Base-by-base conservation (phyloP, 2,888 invertebrate genomes). In the Drosophila neutralis region DNA sequence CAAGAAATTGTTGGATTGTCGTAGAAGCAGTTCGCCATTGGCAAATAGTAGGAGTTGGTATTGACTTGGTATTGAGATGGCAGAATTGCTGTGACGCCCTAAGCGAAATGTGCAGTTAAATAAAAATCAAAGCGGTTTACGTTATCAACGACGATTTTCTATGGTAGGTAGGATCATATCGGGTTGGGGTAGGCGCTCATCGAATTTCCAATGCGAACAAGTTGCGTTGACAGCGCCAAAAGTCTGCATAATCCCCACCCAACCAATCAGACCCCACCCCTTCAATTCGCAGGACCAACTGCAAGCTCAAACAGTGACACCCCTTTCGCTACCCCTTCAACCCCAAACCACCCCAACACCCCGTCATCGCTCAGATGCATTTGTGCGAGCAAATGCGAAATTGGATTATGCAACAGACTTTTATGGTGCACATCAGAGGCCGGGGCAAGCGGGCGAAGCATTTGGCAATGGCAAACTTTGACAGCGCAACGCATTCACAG, bases 61-160 rank as follows among this genome's bases (percentile, higher is more conserved):
- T 45, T 45, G 45, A 45, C 45, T 45, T 24, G 21, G 8, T 45
- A 15, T 7, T 45, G 45, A n/a, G 24, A 21, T 31, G 24, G 21
- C 11, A 24, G 33, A n/a, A n/a, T n/a, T 18, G 27, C 56, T 53
- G 70, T 33, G 42, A 51, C 57, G 79, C 82, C 82, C 76, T 67
- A 72, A 82, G 86, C 69, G 78, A 85, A 89, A 85, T 89, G 85
- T 85, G 85, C 90, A 88, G 85, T 85, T 85, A 89, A 85, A 85
- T 85, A 90, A 85, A 85, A 85, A 89, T 85, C 90, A 85, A 85
- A 85, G 85, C 90, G 88, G 86, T 88, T 85, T 85, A 88, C 90
- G 87, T 83, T 83, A 83, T 89, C 83, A 83, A 82, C 87, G 67
- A 69, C 76, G 73, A 82, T 84, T 78, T 78, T 64, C 60, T 49